phyloP scores from a whole-genome alignment of 2,797 vertebrate species.

The Danio tinwini region DNA sequence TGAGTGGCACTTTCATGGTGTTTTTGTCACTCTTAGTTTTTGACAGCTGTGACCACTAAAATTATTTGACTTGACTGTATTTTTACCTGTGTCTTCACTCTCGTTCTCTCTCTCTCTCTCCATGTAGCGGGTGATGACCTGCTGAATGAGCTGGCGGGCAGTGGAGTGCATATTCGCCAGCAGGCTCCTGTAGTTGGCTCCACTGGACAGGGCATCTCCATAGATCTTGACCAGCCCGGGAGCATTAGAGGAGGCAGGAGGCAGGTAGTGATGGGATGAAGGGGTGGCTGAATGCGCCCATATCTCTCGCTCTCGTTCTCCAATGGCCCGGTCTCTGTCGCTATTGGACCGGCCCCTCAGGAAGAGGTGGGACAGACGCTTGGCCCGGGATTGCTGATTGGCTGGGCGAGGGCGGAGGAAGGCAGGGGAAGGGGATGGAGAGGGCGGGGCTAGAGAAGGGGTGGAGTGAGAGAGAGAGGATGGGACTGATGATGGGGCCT shows the following conservation, averaged over 20 bases:
- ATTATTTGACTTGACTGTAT: not conserved
- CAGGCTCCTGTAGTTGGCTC: slow-evolving; percentile 85
- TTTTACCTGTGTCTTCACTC: slow-evolving; percentile 78
- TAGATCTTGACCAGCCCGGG: slow-evolving; percentile 86
- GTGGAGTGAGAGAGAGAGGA: slow-evolving; percentile 84
- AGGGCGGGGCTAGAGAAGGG: slow-evolving; percentile 79
- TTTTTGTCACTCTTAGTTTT: not conserved
- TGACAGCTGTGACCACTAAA: not conserved
- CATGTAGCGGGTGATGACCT: slow-evolving; percentile 85
- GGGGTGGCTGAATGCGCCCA: slow-evolving; percentile 77
- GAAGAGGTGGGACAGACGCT: slow-evolving; percentile 91
- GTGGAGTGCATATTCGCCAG: slow-evolving; percentile 81
- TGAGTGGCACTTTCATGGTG: too few species aligned
- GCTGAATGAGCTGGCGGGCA: slow-evolving; percentile 80
- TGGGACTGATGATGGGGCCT: slow-evolving; percentile 77
- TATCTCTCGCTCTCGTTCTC: slow-evolving; percentile 75
- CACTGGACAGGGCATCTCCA: slow-evolving; percentile 82
- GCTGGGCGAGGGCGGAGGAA: slow-evolving; percentile 80
- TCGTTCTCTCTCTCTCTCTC: slow-evolving; percentile 80
- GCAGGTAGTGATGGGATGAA: slow-evolving; percentile 82
- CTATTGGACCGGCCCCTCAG: slow-evolving; percentile 84
- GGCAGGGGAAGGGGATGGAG: slow-evolving; percentile 77
- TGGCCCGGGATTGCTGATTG: slow-evolving; percentile 83
- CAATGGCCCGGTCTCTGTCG: slow-evolving; percentile 77
- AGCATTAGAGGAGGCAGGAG: slow-evolving; percentile 78